Evolutionary conservation across 2,888 invertebrate genomes (phyloP).

Genomic region (Phyto melanocephala): DNA sequence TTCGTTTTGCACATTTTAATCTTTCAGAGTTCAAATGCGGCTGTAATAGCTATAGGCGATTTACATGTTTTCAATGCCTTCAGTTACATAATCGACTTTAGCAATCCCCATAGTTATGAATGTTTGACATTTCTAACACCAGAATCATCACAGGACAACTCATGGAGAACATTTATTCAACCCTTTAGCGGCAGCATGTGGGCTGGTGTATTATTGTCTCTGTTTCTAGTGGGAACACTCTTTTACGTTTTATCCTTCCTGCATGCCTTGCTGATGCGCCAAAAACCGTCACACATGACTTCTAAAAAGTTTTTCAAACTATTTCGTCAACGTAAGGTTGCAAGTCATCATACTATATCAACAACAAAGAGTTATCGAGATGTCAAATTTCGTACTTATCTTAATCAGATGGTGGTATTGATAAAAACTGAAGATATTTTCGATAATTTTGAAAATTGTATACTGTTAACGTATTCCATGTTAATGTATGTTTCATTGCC

Average conservation of each 20-base stretch:
- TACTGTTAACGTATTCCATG: constrained; percentile 90
- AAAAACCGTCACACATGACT: not conserved
- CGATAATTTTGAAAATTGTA: constrained; percentile 85
- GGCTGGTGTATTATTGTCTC: constrained; percentile 85
- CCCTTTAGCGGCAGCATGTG: constrained; percentile 89
- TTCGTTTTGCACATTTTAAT: not conserved
- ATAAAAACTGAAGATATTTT: constrained; percentile 81
- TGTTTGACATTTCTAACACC: constrained; percentile 92
- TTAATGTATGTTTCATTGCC: constrained; percentile 88
- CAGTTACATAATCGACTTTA: constrained; percentile 85
- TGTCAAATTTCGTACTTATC: constrained; percentile 70
- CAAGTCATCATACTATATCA: not conserved
- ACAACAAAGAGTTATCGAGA: constrained; percentile 61
- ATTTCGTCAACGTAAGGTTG: constrained; percentile 37
- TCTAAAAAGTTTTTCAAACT: constrained; percentile 66
- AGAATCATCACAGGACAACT: constrained; percentile 88
- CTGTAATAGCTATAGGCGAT: constrained; percentile 88
- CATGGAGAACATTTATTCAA: constrained; percentile 89
- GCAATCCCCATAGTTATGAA: constrained; percentile 88
- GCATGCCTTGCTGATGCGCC: constrained; percentile 68
- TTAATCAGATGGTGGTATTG: constrained; percentile 66
- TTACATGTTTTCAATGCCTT: constrained; percentile 87
- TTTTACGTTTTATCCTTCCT: constrained; percentile 83
- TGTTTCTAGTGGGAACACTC: constrained; percentile 83
- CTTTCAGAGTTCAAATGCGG: constrained; percentile 77